Conservation (phyloP, 2,113 vertebrate genomes). For the Aythya baeri region DNA sequence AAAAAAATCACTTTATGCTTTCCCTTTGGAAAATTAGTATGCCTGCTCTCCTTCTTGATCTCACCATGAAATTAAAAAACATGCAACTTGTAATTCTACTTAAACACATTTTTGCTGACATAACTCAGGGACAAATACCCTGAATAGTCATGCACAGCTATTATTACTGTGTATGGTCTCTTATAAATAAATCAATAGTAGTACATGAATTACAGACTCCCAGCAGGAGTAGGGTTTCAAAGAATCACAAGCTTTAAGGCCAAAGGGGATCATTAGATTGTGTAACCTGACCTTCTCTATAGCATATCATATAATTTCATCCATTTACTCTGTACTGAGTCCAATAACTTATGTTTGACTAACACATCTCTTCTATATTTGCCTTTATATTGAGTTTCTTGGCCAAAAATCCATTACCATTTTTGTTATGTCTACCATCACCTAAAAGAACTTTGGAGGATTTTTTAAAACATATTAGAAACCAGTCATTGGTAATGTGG, state of each 20-base stretch:
- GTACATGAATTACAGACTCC: background rate
- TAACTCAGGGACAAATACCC: background rate
- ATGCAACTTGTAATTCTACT: background rate
- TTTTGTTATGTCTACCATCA: slow-evolving; percentile 34
- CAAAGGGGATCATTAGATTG: background rate
- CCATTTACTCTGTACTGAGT: slow-evolving; percentile 36
- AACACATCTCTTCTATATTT: slow-evolving; percentile 45
- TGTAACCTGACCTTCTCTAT: slow-evolving; percentile 42
- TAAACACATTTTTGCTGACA: background rate
- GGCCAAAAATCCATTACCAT: slow-evolving; percentile 56
- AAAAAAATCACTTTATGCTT: background rate
- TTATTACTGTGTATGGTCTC: background rate
- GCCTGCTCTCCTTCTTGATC: background rate
- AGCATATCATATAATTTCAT: background rate
- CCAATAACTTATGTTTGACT: slow-evolving; percentile 63
- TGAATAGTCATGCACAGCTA: background rate
- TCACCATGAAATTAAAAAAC: background rate
- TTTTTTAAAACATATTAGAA: background rate
- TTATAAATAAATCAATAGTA: background rate
- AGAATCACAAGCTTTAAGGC: background rate
- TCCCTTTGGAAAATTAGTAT: background rate
- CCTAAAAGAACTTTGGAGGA: background rate
- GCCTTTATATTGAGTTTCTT: slow-evolving; percentile 63
- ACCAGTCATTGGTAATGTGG: background rate
- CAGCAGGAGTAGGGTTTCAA: background rate